Base-by-base conservation (phyloP, 2,888 invertebrate genomes). In the Orthosia gracilis region DNA sequence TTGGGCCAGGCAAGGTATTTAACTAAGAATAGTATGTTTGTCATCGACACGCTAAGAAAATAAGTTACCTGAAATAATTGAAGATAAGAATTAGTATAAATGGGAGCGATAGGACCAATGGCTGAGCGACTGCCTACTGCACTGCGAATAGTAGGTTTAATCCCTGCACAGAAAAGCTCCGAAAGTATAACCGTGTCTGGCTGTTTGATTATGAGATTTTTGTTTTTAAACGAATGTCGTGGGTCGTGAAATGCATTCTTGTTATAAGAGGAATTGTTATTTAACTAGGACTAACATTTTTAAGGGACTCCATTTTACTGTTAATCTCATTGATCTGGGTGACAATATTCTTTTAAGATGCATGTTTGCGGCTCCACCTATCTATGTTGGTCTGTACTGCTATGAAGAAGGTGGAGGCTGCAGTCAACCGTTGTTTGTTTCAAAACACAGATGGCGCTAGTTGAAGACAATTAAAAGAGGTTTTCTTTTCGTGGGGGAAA, bases 281-380 rank as follows among this genome's bases (percentile, higher is more conserved):
- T 2, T 68, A 15, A 23, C 7, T n/a, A n/a, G 5, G n/a, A 4
- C 1, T 50, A 47, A 31, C 0, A 4, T 9, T 13, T 47, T 15
- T 7, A 7, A 7, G 40, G 40, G 40, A 40, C 40, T 40, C 11
- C n/a, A 21, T 21, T 45, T 45, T 61, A 45, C 45, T 15, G n/a
- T 3, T 21, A 40, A 52, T 11, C 9, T 11, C 17, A 50, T n/a
- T 15, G 18, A 15, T 2, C 0, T 12, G 40, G 11, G n/a, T 4
- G 12, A 21, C 3, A 11, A 15, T 1, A 15, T 11, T 45, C 18
- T 23, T 73, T 50, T 9, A 15, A 2, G 3, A 23, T 21, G 49
- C 47, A 26, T 1, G 23, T 45, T 9, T 12, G 78, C 62, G 57
- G 65, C 78, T 69, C 82, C 77, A 76, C 52, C 78, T 79, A n/a